These are phyloP conservation scores for Microcebus jonahi DNA, from an alignment of 2,113 vertebrate species.

Conservation along the genomic window DNA sequence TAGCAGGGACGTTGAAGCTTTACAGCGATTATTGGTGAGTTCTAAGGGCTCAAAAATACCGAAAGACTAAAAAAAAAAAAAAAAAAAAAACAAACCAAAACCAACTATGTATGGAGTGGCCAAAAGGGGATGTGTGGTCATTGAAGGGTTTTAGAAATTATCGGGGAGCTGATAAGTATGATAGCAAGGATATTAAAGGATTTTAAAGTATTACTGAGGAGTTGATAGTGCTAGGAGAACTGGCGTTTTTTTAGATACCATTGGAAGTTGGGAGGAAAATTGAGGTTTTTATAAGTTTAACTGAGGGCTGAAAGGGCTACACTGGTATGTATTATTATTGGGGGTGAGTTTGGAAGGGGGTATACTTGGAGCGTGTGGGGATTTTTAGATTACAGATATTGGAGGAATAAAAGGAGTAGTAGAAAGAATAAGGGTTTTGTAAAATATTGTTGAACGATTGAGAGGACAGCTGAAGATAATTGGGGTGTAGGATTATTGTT, in stretches of 20 bases:
- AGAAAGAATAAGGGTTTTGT: not conserved
- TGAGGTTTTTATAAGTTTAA: not conserved
- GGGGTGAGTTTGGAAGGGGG: not conserved
- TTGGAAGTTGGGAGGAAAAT: not conserved
- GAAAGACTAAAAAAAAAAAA: not conserved
- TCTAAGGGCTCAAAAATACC: not conserved
- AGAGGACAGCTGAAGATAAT: not conserved
- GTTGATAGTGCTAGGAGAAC: not conserved
- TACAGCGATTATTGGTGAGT: not conserved
- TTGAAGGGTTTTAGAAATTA: not conserved
- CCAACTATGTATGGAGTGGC: not conserved
- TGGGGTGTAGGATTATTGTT: not conserved
- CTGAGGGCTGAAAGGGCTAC: not conserved
- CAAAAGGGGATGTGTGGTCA: not conserved
- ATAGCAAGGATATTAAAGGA: not conserved
- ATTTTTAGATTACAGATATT: not conserved
- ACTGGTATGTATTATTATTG: not conserved
- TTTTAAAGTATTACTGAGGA: not conserved
- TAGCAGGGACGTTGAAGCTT: not conserved
- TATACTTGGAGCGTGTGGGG: not conserved
- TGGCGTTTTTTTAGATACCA: not conserved
- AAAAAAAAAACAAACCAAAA: not conserved
- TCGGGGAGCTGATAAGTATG: not conserved
- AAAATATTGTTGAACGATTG: not conserved
- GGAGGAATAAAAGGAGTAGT: not conserved